Evolutionary conservation across 2,888 invertebrate genomes (phyloP), one percentile per base, ranked within the genome.

Genomic region (Tuta absoluta): DNA sequence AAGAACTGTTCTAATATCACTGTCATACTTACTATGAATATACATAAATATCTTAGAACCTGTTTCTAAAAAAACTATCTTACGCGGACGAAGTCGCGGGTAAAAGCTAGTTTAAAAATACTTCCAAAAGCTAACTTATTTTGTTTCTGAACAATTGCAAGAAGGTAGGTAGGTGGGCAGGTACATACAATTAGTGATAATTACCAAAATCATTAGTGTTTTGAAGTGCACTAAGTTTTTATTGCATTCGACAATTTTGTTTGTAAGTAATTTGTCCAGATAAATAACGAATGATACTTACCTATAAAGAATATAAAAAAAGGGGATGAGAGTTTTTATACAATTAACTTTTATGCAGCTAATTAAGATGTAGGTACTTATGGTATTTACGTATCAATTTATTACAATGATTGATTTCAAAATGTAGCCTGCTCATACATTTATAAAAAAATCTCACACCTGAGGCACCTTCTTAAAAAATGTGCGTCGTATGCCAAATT

Each of bases 121-220:
- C n/a, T n/a, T n/a, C n/a, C n/a, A n/a, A n/a, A n/a, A n/a, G n/a
- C n/a, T n/a, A n/a, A n/a, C 23, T 23, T 21, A 24, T 51, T 53
- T 53, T 53, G 14, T 53, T 53, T 23, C 24, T 53, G 1, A 10
- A 21, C 21, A 19, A 51, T 17, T 48, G 14, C 4, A 1, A 23
- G 51, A 19, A 4, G n/a, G n/a, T n/a, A n/a, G n/a, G 2, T 11
- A 11, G 7, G 11, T 33, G 33, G 19, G 33, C 10, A 33, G 8
- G 1, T 33, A 57, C 28, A 5, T 56, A 3, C 66, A 68, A 62
- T 67, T 64, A 51, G 60, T 11, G 38, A 45, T 60, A 45, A 41
- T 60, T 60, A 38, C 57, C 8, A 1, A 33, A 33, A 57, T 57
- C 57, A 57, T 57, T 57, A 57, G 19, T 33, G 56, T 51, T 33